Evolutionary conservation across 1,140 invertebrate genomes (phyloP).

Genomic region (Orussus abietinus): DNA sequence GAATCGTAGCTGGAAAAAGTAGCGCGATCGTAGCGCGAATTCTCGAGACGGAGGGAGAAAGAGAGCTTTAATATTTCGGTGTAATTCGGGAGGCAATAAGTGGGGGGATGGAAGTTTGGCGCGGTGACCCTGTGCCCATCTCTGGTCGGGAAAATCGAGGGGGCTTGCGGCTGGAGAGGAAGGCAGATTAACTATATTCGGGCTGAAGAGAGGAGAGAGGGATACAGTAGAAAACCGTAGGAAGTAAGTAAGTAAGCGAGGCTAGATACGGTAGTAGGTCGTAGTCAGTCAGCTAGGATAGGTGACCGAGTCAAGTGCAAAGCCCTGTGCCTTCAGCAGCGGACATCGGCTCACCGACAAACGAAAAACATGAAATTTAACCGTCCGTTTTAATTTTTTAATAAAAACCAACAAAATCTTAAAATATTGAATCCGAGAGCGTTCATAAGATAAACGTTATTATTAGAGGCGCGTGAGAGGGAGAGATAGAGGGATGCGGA

Average conservation of each 20-base stretch:
- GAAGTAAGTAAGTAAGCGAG: slow-evolving; percentile 23
- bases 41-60: slow-evolving; percentile 4
- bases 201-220: slow-evolving; percentile 12
- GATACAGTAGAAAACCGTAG: slow-evolving; percentile 15
- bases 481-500: background rate
- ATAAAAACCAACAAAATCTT: slow-evolving; percentile 39
- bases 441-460: slow-evolving; percentile 21
- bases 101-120: slow-evolving; percentile 13
- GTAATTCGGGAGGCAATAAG: background rate
- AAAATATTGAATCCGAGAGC: slow-evolving; percentile 33
- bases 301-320: slow-evolving; percentile 56
- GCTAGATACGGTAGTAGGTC: slow-evolving; percentile 33
- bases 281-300: slow-evolving; percentile 49
- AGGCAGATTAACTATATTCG: too few species aligned
- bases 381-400: slow-evolving; percentile 55
- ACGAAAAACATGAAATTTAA: slow-evolving; percentile 48
- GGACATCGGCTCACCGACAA: slow-evolving; percentile 53
- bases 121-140: too few species aligned
- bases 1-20: too few species aligned
- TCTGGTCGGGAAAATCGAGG: too few species aligned
- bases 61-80: slow-evolving; percentile 10
- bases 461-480: background rate
- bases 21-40: too few species aligned
- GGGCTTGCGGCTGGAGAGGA: too few species aligned
- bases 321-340: slow-evolving; percentile 55